Evolutionary conservation across 2,888 invertebrate species (phyloP), one percentile per base, ranked within the genome.

Genomic region (Acronicta aceris): DNA sequence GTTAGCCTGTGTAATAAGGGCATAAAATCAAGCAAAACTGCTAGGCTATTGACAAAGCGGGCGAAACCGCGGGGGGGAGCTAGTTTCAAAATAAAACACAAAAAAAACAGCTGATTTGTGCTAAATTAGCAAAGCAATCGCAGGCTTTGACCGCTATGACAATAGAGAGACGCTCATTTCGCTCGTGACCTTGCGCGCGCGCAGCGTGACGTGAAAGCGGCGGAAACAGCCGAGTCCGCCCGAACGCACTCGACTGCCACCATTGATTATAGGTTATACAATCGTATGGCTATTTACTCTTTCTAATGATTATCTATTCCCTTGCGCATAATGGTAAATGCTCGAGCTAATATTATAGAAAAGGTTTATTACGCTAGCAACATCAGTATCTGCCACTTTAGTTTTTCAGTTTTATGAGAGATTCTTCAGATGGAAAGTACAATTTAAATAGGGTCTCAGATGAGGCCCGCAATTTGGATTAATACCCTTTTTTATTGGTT

Each of bases 201-300:
- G 75, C 79, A 79, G 69, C 83, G 81, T 82, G 80, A 76, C 71
- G 74, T 73, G 82, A 81, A 81, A 81, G 82, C 64, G 66, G 36
- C 68, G 73, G 76, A 78, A 70, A 71, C 65, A 52, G 64, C 59
- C 78, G 76, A 76, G 47, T 41, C 17, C 48, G 49, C 54, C 69
- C 78, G 76, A 78, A 47, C 58, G 47, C 55, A 33, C 57, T 57
- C 67, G 67, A 45, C 38, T 15, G 46, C 66, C 60, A 65, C 76
- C 74, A 72, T 68, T 76, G 68, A 76, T 76, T 78, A 66, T 40
- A 59, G 45, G 47, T 57, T 48, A 25, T 46, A 54, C 13, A n/a
- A 51, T 62, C 63, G 43, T 59, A 33, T 25, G 25, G n/a, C 21
- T 65, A 43, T 72, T 46, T 54, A 42, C 17, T 67, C 13, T 70